A percentile compares a stretch with the other conserved stretches of the same genome.
phyloP scores from a whole-genome alignment of 2,888 invertebrate genomes.

The Odontomyia ornata region DNA sequence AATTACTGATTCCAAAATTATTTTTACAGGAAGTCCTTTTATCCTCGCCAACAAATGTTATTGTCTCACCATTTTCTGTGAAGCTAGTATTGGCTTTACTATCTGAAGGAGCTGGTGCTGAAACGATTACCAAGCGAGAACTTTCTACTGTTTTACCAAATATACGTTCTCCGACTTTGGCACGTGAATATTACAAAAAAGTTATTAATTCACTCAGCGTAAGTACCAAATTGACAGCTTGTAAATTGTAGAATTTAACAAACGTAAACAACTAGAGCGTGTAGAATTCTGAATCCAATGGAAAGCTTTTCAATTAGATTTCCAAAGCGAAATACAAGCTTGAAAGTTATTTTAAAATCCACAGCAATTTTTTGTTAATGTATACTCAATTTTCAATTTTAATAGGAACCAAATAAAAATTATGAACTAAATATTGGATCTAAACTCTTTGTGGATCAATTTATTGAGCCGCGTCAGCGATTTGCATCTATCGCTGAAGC shows the following conservation, averaged over 20 bases:
- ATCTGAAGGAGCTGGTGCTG: conserved; percentile 72
- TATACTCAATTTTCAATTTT: no score
- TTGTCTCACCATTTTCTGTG: conserved; percentile 80
- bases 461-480: conserved; percentile 67
- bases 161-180: conserved; percentile 40
- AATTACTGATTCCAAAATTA: no score
- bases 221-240: conserved; percentile 43
- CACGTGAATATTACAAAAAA: conserved; percentile 60
- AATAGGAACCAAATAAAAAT: conserved; percentile 56
- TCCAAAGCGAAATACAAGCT: no score
- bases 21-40: conserved; percentile 53
- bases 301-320: no score
- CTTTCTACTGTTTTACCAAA: conserved; percentile 50
- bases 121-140: conserved; percentile 55
- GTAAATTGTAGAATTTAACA: no score
- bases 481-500: conserved; percentile 71
- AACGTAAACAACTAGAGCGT: no score
- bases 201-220: conserved; percentile 54
- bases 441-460: conserved; percentile 70
- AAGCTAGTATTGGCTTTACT: conserved; percentile 78
- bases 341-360: no score
- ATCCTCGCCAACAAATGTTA: conserved; percentile 66
- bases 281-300: no score
- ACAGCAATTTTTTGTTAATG: no score
- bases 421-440: conserved; percentile 73